A percentile compares a stretch with the other conserved stretches of the same genome.
These are phyloP conservation scores for Atrichornis clamosus DNA, from an alignment of 2,113 vertebrate species.

Conservation along the genomic window DNA sequence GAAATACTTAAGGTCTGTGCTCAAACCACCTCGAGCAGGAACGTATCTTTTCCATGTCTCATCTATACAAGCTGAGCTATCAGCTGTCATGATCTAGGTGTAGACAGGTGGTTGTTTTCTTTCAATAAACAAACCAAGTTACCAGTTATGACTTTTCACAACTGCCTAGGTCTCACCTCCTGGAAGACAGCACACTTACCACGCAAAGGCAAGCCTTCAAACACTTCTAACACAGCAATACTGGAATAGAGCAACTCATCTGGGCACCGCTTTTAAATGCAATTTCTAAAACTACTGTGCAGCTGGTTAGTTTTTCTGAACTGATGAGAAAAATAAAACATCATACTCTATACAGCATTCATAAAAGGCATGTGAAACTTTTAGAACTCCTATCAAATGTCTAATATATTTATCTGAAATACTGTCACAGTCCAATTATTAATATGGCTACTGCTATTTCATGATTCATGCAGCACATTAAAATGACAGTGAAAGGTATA, in stretches of 20 bases:
- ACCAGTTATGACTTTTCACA: constrained; percentile 39
- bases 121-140: constrained; percentile 55
- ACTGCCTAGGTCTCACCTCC: constrained; percentile 23
- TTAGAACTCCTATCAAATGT: constrained; percentile 31
- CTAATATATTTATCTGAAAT: constrained; percentile 60
- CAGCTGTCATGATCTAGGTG: constrained; percentile 31
- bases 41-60: neutral
- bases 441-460: constrained; percentile 57
- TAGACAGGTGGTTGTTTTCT: constrained; percentile 60
- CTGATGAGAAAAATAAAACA: constrained; percentile 36
- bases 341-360: neutral
- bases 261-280: neutral
- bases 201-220: neutral
- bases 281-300: neutral
- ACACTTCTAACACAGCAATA: neutral
- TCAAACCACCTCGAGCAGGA: neutral
- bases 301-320: constrained; percentile 28
- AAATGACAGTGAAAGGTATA: constrained; percentile 51
- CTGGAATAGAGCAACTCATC: neutral
- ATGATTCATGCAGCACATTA: constrained; percentile 46
- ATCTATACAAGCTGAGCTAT: constrained; percentile 3
- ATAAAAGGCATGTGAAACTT: constrained; percentile 16
- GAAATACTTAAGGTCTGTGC: neutral
- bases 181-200: neutral
- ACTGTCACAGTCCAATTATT: constrained; percentile 55